Evolutionary conservation across 2,888 invertebrate genomes (phyloP).

Genomic region (Drosophila tripunctata): DNA sequence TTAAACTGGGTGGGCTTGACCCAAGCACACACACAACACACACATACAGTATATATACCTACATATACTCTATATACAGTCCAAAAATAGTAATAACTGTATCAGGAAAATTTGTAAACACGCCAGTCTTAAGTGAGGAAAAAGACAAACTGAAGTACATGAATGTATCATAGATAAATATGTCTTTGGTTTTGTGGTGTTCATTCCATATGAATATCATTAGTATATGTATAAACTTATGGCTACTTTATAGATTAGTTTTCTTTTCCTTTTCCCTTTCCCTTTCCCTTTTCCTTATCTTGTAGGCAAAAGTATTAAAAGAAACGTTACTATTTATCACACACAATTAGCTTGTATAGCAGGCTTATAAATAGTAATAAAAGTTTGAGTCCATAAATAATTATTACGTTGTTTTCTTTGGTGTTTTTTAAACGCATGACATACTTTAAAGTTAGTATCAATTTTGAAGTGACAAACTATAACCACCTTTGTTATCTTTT

Average conservation of each 20-base stretch:
- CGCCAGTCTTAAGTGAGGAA: constrained; percentile 36
- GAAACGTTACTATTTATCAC: not conserved
- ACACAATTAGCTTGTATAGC: not conserved
- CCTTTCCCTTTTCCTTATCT: too few species aligned
- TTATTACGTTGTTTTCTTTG: too few species aligned
- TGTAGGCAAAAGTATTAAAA: not conserved
- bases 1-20: constrained; percentile 23
- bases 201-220: constrained; percentile 8
- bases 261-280: too few species aligned
- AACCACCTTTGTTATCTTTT: too few species aligned
- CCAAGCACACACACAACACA: too few species aligned
- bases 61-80: constrained; percentile 7
- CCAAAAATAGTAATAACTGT: constrained; percentile 61
- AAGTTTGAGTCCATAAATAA: too few species aligned
- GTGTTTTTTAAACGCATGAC: too few species aligned
- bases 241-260: not conserved
- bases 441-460: too few species aligned
- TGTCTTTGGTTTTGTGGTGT: not conserved
- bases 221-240: not conserved
- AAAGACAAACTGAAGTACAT: not conserved
- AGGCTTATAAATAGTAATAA: too few species aligned
- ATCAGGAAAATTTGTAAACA: constrained; percentile 51
- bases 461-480: too few species aligned
- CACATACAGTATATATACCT: constrained; percentile 15
- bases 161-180: not conserved